These are phyloP conservation scores for Spicauda simplicius DNA, from an alignment of 2,888 invertebrate species.

Conservation along the genomic window DNA sequence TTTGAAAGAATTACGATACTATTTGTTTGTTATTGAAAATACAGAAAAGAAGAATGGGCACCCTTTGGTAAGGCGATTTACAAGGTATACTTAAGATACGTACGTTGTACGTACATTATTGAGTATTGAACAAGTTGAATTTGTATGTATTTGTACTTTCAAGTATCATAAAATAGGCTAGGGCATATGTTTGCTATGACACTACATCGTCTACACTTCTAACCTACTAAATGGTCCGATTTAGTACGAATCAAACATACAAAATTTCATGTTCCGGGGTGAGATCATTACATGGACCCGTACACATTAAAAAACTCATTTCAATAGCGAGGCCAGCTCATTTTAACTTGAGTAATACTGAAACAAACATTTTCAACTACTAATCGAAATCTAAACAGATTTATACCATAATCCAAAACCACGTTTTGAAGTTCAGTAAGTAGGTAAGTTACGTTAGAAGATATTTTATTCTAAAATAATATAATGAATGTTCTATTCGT, in stretches of 20 bases:
- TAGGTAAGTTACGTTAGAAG: conserved; percentile 36
- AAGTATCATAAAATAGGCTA: conserved; percentile 59
- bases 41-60: conserved; percentile 1
- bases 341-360: conserved; percentile 53
- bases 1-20: conserved; percentile 26
- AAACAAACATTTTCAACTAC: conserved; percentile 47
- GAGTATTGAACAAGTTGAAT: conserved; percentile 54
- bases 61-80: conserved; percentile 9
- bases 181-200: conserved; percentile 50
- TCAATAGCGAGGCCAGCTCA: conserved; percentile 63
- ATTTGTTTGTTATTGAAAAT: conserved; percentile 8
- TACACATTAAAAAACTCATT: conserved; percentile 51
- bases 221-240: conserved; percentile 75
- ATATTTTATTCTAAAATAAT: conserved; percentile 45
- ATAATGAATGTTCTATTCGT: conserved; percentile 44
- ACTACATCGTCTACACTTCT: conserved; percentile 61
- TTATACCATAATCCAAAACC: conserved; percentile 71
- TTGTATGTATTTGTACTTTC: conserved; percentile 68
- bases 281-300: conserved; percentile 50
- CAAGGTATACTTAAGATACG: conserved; percentile 19
- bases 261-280: conserved; percentile 46
- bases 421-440: conserved; percentile 18
- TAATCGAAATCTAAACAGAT: conserved; percentile 38
- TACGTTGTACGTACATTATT: conserved; percentile 43
- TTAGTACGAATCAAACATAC: conserved; percentile 58